Base-by-base conservation (phyloP, 2,888 invertebrate genomes). In the Sympetrum striolatum region DNA sequence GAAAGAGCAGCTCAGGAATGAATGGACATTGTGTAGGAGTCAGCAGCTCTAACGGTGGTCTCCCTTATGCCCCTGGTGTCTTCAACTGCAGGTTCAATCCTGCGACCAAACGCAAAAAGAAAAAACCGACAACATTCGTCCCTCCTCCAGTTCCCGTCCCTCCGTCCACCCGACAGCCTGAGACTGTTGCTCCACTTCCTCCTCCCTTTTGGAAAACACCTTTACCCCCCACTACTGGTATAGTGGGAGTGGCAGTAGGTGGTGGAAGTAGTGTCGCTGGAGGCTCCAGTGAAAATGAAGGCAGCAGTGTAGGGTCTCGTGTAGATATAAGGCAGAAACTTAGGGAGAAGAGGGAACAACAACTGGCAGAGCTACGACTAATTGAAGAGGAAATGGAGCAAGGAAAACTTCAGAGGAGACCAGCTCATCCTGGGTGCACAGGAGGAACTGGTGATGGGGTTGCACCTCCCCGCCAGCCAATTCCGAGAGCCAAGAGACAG, bases 1-100 rank as follows among this genome's bases (percentile, higher is more conserved):
- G 58, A 35, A 58, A 60, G 58, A 31, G 31, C 31, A 10, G 31
- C 73, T 73, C 73, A 2, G 73, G 73, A 25, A 86, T 86, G 86
- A 86, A 86, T 37, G 86, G 86, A 14, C 86, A 86, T 14, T 86
- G 86, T 37, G 82, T 25, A 15, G n/a, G 37, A 14, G 37, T 18
- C 22, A 15, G 60, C 86, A 37, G 35, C 37, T 64, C 86, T n/a
- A 92, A 92, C 37, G 92, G 92, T 14, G 91, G 90, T 39, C 80
- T 91, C 15, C 91, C 91, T n/a, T 95, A 95, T 0, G 96, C 96
- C 92, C 97, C 97, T 0, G 98, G 98, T 0, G 98, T 98, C n/a
- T 98, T 98, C 93, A 98, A 98, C 93, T 98, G 98, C 93, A 95
- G 98, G 79, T 97, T 98, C 4, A 97, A 97, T 93, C 97, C 98